phyloP scores from a whole-genome alignment of 2,797 vertebrate genomes.

The Jordanella pulchra region DNA sequence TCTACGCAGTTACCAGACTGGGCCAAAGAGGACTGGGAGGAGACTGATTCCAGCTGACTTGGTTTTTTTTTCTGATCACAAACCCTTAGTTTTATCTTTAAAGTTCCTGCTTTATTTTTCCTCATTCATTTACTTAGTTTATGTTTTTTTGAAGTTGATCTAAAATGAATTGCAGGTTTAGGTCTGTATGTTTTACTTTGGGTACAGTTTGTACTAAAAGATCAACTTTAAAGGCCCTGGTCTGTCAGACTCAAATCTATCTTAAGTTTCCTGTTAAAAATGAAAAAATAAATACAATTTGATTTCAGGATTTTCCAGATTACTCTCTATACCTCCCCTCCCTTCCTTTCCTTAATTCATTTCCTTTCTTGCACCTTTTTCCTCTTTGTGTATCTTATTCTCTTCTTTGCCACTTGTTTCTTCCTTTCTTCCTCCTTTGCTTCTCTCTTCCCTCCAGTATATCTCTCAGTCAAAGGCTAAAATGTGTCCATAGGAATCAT shows the following conservation, averaged over 20 bases:
- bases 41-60: constrained; percentile 50
- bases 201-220: constrained; percentile 25
- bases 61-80: background rate
- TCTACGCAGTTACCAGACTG: constrained; percentile 87
- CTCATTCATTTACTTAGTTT: background rate
- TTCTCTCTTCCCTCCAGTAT: background rate
- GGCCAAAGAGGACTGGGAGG: constrained; percentile 91
- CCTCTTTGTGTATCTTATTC: too few relatives aligned
- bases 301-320: background rate
- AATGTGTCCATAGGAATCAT: constrained; percentile 1
- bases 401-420: too few relatives aligned
- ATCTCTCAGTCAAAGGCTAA: constrained; percentile 15
- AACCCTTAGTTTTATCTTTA: constrained; percentile 7
- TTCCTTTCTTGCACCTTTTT: too few relatives aligned
- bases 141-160: background rate
- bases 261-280: constrained; percentile 43
- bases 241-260: constrained; percentile 3
- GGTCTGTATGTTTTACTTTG: constrained; percentile 5
- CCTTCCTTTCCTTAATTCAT: too few relatives aligned
- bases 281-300: background rate
- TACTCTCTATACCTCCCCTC: too few relatives aligned
- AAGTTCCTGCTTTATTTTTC: background rate
- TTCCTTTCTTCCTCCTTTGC: background rate
- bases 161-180: background rate
- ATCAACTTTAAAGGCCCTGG: constrained; percentile 10